Percentiles rank a stretch among this genome's conserved stretches.
phyloP scores from a whole-genome alignment of 1,140 invertebrate genomes.

The Pissodes strobi region DNA sequence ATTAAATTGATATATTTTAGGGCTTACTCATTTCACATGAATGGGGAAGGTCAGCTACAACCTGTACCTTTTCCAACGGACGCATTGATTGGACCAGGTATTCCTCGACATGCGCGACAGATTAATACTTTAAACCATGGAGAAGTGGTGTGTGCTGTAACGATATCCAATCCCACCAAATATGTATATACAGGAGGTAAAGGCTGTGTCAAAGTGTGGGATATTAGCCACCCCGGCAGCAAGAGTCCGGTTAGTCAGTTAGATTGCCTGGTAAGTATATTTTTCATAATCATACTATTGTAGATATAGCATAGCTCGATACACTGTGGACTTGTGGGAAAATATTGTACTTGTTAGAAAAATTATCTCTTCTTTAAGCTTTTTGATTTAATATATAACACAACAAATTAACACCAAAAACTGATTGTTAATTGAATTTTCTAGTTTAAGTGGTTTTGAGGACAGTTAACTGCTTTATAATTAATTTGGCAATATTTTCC shows the following conservation, averaged over 20 bases:
- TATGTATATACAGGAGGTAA: slow-evolving; percentile 95
- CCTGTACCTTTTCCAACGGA: slow-evolving; percentile 97
- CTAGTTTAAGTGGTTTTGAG: too few relatives aligned
- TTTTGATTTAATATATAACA: too few relatives aligned
- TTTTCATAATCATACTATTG: slow-evolving; percentile 1
- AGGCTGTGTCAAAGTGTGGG: slow-evolving; percentile 88
- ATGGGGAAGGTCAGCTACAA: slow-evolving; percentile 85
- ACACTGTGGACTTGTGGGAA: too few relatives aligned
- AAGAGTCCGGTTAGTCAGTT: slow-evolving; percentile 80
- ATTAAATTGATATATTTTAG: too few relatives aligned
- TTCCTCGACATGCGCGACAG: slow-evolving; percentile 88
- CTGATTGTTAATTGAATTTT: too few relatives aligned
- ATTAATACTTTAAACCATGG: slow-evolving; percentile 93
- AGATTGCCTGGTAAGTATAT: slow-evolving; percentile 72
- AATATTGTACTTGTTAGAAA: neutral
- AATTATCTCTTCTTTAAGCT: too few relatives aligned
- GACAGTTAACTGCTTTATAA: too few relatives aligned
- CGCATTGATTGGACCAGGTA: slow-evolving; percentile 89
- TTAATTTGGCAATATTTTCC: too few relatives aligned
- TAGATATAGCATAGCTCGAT: too few relatives aligned
- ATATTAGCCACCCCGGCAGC: slow-evolving; percentile 74
- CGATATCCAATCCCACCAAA: slow-evolving; percentile 86
- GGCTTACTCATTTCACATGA: slow-evolving; percentile 93
- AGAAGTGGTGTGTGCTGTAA: slow-evolving; percentile 91
- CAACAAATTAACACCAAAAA: too few relatives aligned